These are phyloP conservation scores for Gymnoscopelus braueri DNA, from an alignment of 2,797 vertebrate genomes.

Conservation along the genomic window DNA sequence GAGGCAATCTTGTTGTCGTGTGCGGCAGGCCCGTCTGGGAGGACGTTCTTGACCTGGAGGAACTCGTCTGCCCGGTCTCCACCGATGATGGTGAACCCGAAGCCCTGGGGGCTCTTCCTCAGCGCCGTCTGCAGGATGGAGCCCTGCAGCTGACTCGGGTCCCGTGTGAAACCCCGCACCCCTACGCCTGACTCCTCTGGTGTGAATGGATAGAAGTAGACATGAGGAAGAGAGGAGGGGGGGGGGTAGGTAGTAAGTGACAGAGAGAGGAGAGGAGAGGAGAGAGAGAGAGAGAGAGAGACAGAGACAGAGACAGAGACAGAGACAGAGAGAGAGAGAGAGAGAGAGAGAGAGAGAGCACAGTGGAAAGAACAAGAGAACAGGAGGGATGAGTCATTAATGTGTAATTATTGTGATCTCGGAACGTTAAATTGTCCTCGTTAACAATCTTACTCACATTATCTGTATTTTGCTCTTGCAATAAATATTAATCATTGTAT, in stretches of 20 bases:
- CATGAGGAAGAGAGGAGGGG: not conserved
- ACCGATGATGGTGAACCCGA: constrained; percentile 97
- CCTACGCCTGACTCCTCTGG: constrained; percentile 61
- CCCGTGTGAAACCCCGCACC: constrained; percentile 86
- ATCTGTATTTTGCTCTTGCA: not conserved
- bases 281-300: constrained; percentile 21
- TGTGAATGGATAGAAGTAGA: not conserved
- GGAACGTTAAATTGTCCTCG: constrained; percentile 1
- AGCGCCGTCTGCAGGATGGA: constrained; percentile 87
- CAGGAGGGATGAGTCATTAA: constrained; percentile 5
- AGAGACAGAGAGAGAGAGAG: constrained; percentile 17
- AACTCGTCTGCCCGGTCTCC: constrained; percentile 96
- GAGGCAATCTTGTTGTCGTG: constrained; percentile 95
- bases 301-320: constrained; percentile 3
- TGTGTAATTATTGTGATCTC: constrained; percentile 13
- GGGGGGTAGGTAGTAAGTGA: not conserved
- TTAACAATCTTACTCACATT: not conserved
- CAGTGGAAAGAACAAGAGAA: not conserved
- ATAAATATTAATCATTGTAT: not conserved
- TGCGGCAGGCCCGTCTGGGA: constrained; percentile 92
- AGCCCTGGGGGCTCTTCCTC: constrained; percentile 93
- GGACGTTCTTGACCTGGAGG: constrained; percentile 96
- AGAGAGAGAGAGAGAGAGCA: constrained; percentile 2
- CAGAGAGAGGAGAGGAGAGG: not conserved
- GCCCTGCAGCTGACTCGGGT: constrained; percentile 92